A percentile compares a stretch with the other conserved stretches of the same genome.
Evolutionary conservation across 2,113 vertebrate species (phyloP).

Genomic region (Solea solea): DNA sequence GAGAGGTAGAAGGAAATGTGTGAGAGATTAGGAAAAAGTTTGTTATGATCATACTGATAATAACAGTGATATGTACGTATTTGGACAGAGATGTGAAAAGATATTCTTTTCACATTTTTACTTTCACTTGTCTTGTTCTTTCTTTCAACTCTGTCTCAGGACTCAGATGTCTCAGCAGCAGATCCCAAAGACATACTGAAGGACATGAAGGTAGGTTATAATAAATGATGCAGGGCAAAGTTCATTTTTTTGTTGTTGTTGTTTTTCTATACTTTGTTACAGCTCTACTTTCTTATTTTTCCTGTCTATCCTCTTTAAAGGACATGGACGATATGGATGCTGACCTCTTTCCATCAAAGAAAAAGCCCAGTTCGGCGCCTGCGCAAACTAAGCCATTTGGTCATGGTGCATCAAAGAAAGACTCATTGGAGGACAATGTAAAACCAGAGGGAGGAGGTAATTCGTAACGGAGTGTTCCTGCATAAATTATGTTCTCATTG

Average conservation of each 20-base stretch:
- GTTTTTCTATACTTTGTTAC: not conserved
- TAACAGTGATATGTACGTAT: constrained; percentile 5
- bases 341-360: constrained; percentile 81
- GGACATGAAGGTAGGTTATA: constrained; percentile 77
- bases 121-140: not conserved
- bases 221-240: not conserved
- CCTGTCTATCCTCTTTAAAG: constrained; percentile 59
- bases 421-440: constrained; percentile 15
- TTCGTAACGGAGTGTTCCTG: not conserved
- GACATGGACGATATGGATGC: constrained; percentile 88
- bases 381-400: constrained; percentile 65
- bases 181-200: constrained; percentile 82
- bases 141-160: constrained; percentile 33
- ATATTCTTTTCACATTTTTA: not conserved
- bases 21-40: too few species aligned
- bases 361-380: constrained; percentile 72
- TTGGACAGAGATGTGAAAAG: not conserved
- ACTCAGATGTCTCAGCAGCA: constrained; percentile 66
- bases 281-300: not conserved
- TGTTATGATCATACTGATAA: not conserved
- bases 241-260: not conserved
- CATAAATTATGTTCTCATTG: constrained; percentile 38
- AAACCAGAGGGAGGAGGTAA: constrained; percentile 60
- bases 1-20: too few species aligned
- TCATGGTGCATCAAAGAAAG: constrained; percentile 45